A percentile compares a stretch with the other conserved stretches of the same genome.
Conservation (phyloP, 2,113 vertebrate species). For the Sinocyclocheilus anophthalmus region DNA sequence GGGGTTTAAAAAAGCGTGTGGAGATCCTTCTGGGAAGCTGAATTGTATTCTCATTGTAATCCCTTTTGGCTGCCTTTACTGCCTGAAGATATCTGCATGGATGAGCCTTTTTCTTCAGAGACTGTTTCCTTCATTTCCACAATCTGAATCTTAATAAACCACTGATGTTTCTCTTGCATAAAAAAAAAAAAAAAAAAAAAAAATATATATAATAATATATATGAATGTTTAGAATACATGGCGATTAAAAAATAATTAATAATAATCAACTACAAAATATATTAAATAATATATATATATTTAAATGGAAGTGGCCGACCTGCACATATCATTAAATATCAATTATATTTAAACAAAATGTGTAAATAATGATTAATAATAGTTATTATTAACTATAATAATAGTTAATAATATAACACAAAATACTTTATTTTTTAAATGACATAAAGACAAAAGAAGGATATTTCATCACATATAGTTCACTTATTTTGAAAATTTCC, state of each 20-base stretch:
- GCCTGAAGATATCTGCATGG: slow-evolving; percentile 3
- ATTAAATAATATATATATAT: too few relatives aligned
- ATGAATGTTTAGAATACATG: too few relatives aligned
- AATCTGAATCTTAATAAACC: not conserved
- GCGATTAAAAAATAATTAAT: too few relatives aligned
- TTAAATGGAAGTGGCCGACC: too few relatives aligned
- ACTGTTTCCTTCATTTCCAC: not conserved
- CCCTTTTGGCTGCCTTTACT: slow-evolving; percentile 58
- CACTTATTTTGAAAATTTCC: not conserved
- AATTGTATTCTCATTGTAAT: slow-evolving; percentile 3
- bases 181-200: not conserved
- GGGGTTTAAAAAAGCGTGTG: too few relatives aligned
- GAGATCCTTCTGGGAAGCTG: slow-evolving; percentile 12
- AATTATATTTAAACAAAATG: not conserved
- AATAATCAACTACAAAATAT: too few relatives aligned
- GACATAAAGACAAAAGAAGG: not conserved
- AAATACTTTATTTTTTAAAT: not conserved
- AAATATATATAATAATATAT: not conserved
- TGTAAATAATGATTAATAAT: not conserved
- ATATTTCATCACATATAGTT: not conserved
- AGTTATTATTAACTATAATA: not conserved
- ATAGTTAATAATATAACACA: not conserved
- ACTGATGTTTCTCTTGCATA: not conserved
- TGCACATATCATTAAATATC: too few relatives aligned
- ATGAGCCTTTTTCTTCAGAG: slow-evolving; percentile 15